Evolutionary conservation across 1,140 invertebrate genomes (phyloP).

Genomic region (Phocides pigmalion): DNA sequence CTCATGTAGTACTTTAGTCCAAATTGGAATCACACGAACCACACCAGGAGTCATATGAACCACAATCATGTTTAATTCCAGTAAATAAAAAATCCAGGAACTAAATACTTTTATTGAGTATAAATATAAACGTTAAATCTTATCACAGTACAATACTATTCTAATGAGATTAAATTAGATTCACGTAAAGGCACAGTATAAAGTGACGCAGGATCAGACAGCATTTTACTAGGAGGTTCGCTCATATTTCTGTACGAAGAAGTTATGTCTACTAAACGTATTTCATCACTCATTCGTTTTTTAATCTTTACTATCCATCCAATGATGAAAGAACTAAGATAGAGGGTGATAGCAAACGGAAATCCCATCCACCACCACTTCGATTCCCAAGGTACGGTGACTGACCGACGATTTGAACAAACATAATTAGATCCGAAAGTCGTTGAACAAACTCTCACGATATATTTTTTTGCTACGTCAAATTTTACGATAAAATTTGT

Average conservation of each 20-base stretch:
- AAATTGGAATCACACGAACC: too few species aligned
- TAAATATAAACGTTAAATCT: conserved; percentile 12
- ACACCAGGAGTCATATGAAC: too few species aligned
- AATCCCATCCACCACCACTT: conserved; percentile 52
- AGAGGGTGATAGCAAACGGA: conserved; percentile 53
- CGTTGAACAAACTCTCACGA: conserved; percentile 58
- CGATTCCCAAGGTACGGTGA: conserved; percentile 27
- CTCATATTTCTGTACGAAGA: conserved; percentile 45
- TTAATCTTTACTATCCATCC: conserved; percentile 40
- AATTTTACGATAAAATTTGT: conserved; percentile 46
- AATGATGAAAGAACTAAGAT: conserved; percentile 43
- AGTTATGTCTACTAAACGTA: conserved; percentile 50
- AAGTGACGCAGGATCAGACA: conserved; percentile 48
- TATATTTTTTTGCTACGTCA: conserved; percentile 51
- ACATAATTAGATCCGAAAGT: conserved; percentile 57
- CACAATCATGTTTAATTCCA: too few species aligned
- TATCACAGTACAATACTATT: conserved; percentile 8
- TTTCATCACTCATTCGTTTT: conserved; percentile 41
- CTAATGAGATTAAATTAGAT: neutral
- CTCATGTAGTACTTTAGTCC: too few species aligned
- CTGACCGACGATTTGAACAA: conserved; percentile 55
- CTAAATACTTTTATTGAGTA: neutral
- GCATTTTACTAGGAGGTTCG: conserved; percentile 49
- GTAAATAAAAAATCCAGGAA: too few species aligned
- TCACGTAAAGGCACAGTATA: conserved; percentile 13